Evolutionary conservation across 2,888 invertebrate genomes (phyloP), one percentile per base, ranked within the genome.

Genomic region (Caenorhabditis sp.): DNA sequence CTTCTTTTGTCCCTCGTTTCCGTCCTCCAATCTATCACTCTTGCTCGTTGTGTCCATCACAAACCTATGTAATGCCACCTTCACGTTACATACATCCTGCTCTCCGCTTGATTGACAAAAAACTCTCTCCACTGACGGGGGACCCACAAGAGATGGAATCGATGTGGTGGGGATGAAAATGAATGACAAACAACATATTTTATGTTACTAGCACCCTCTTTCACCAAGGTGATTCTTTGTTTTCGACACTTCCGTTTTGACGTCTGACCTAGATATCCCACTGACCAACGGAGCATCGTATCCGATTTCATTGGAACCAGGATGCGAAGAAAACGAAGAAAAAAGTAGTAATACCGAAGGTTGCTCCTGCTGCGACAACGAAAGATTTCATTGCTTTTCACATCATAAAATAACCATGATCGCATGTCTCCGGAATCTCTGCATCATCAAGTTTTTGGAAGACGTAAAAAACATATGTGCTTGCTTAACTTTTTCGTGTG

Each of bases 391-490:
- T 63, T 47, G 56, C 70, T 79, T 79, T 79, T 79, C 79, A 79
- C 79, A 79, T 79, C 79, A 79, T 79, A 79, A 79, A 79, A 79
- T 79, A 79, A 70, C 79, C 79, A 79, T 79, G 79, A 79, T 79
- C 79, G 79, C 79, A 79, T 79, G 79, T 70, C 70, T 44, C 51
- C 10, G 22, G 7, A 16, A 12, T 22, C n/a, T 69, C 54, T 51
- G 56, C 56, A 47, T 24, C 63, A 44, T 41, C 66, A 56, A 10
- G 28, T n/a, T n/a, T 2, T 24, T 31, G 44, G n/a, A 31, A 51
- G 31, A 77, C 63, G 77, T 77, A 79, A 79, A 79, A 79, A 79
- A 79, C 77, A 77, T 47, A 79, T 79, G 79, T 70, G 63, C 59
- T 68, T 26, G 38, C 38, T 49, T 6, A 19, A 49, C 5, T 19